phyloP scores from a whole-genome alignment of 2,888 invertebrate genomes.

The Parnassius smintheus region DNA sequence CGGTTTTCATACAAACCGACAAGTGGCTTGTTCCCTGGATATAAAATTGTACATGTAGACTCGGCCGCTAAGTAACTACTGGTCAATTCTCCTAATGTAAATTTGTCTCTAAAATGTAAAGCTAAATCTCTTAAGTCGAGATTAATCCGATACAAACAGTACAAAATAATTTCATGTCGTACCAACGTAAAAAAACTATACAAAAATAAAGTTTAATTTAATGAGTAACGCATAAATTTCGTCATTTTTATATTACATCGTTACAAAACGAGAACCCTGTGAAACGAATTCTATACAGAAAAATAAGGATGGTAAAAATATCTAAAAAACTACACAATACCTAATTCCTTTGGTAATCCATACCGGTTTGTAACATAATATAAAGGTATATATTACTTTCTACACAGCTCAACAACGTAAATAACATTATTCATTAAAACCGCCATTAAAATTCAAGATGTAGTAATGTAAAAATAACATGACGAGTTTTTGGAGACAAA shows the following conservation, averaged over 20 bases:
- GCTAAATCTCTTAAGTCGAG: constrained; percentile 44
- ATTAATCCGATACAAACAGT: constrained; percentile 36
- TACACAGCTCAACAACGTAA: constrained; percentile 55
- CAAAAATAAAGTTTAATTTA: constrained; percentile 48
- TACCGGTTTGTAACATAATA: constrained; percentile 73
- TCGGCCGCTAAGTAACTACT: constrained; percentile 39
- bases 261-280: constrained; percentile 44
- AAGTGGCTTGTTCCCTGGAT: constrained; percentile 62
- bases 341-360: constrained; percentile 78
- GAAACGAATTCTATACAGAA: constrained; percentile 42
- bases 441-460: constrained; percentile 53
- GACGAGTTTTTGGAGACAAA: constrained; percentile 1
- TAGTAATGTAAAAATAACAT: constrained; percentile 4
- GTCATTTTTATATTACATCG: constrained; percentile 33
- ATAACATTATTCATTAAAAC: constrained; percentile 45
- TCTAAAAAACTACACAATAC: constrained; percentile 70
- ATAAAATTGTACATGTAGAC: constrained; percentile 52
- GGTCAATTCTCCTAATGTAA: constrained; percentile 55
- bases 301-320: constrained; percentile 51
- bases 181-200: constrained; percentile 45
- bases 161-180: constrained; percentile 43
- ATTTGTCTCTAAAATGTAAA: constrained; percentile 52
- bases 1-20: constrained; percentile 29
- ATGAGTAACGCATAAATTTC: constrained; percentile 37
- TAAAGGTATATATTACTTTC: constrained; percentile 55